Base-by-base conservation (phyloP, 2,888 invertebrate genomes). In the Microctonus brassicae region DNA sequence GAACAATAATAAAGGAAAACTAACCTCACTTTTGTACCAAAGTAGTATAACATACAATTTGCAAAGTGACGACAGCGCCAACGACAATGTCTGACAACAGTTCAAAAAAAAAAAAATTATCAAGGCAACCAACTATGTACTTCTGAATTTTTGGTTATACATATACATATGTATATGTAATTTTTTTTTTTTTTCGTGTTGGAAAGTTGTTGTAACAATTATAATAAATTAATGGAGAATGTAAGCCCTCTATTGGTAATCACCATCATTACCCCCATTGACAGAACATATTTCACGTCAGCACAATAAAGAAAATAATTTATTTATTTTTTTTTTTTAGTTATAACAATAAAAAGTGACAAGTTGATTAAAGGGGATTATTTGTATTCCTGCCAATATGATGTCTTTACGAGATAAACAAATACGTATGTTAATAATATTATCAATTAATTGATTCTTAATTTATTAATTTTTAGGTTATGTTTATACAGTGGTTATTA, bases 391-490 rank as follows among this genome's bases (percentile, higher is more conserved):
- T 68, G 53, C 66, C 74, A 89, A 80, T 76, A 94, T 94, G 94
- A 86, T 91, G 78, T 91, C 91, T 62, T 87, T 94, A 85, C 91
- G 93, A 63, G 93, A 93, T 84, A 91, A 92, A 79, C 94, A 94
- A 89, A 91, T 93, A 83, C 92, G 93, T 93, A 89, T 88, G 91
- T 84, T 61, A 33, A 47, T 63, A 55, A 5, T 52, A 13, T 42
- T 29, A 26, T 70, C n/a, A 34, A 57, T 58, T 64, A 5, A 34
- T 61, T 20, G 24, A 55, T 52, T 62, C 70, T 77, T 68, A 70
- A 73, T 68, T 13, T 17, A 34, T 26, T 71, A 52, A 68, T 52
- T 61, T 52, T 53, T 63, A 22, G 47, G 67, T 68, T 73, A 73
- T 70, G 70, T 70, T 53, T 47, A 64, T 72, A 71, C 52, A 55